Evolutionary conservation across 1,140 invertebrate species (phyloP).

Genomic region (Melipona quadrifasciata): DNA sequence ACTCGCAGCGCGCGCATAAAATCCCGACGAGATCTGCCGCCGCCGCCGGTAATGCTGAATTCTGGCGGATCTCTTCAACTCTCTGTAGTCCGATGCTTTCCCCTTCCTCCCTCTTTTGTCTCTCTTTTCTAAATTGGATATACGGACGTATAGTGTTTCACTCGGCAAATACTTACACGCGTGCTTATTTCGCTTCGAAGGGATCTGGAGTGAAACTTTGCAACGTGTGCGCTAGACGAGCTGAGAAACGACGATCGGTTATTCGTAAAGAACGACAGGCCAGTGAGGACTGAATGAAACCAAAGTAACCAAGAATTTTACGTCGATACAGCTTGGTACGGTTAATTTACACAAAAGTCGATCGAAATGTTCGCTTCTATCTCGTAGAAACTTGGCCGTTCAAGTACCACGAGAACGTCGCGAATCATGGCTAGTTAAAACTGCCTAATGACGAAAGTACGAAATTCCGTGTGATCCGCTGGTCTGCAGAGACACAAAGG

Average conservation of each 20-base stretch:
- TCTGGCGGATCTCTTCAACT: neutral
- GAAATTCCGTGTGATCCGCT: neutral
- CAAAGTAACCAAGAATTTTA: neutral
- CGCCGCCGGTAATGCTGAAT: slow-evolving; percentile 29
- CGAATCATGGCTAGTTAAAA: neutral
- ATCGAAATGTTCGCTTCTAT: neutral
- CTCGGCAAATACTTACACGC: no score
- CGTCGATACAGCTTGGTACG: neutral
- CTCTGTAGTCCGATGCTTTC: neutral
- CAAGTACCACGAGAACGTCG: slow-evolving; percentile 4
- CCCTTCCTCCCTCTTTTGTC: neutral
- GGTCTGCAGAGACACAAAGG: no score
- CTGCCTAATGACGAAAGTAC: slow-evolving; percentile 3
- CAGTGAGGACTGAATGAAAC: no score
- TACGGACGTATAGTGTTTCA: neutral
- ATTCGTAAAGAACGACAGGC: no score
- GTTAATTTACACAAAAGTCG: slow-evolving; percentile 7
- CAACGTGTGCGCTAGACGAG: no score
- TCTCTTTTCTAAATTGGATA: neutral
- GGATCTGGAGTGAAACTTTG: no score
- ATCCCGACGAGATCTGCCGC: slow-evolving; percentile 16
- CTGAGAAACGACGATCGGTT: no score
- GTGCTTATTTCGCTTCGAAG: neutral
- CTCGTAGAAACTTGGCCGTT: neutral
- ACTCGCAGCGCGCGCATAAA: slow-evolving; percentile 29